Evolutionary conservation across 1,140 invertebrate genomes (phyloP), one percentile per base, ranked within the genome.

Genomic region (Procambarus virginalis): DNA sequence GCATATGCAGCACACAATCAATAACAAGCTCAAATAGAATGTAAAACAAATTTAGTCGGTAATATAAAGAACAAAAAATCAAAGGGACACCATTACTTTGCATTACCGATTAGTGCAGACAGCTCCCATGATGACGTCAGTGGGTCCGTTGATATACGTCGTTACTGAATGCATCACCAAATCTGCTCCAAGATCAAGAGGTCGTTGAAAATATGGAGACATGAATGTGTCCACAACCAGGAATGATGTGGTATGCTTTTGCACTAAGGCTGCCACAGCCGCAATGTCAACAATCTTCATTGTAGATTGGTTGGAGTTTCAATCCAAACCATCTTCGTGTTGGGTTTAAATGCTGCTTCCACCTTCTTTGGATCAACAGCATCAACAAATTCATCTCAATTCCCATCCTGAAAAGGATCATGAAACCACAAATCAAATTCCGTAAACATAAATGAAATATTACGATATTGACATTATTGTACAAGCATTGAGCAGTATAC

Each of bases 141-240:
- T 97, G 94, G 99, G 99, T 0, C 99, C 99, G 94, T 99, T 99
- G 96, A 99, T 98, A 93, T 99, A 99, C 94, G 99, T 99, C 0
- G 98, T 99, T 49, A 99, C 92, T 0, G 99, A 99, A 94, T 99
- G 99, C 91, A 98, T 94, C 2, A 97, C 96, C 78, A 99, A 95
- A 94, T 99, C 98, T 3, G 97, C 98, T 12, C 99, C 99, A 49
- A 99, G 94, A 34, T 96, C 95, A 49, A 99, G 94, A 4, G 99
- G 99, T 91, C 96, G 95, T 96, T 99, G 98, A 89, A 98, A 97
- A 93, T 99, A 99, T n/a, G 98, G 95, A 8, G 98, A 98, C 84
- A 99, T 95, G 94, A 99, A 99, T 6, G 99, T 99, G 93, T 99
- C 99, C 2, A 99, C 98, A 0, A 97, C 97, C 34, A 99, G 94